Base-by-base conservation (phyloP, 2,113 vertebrate genomes). In the Mustela lutreola region DNA sequence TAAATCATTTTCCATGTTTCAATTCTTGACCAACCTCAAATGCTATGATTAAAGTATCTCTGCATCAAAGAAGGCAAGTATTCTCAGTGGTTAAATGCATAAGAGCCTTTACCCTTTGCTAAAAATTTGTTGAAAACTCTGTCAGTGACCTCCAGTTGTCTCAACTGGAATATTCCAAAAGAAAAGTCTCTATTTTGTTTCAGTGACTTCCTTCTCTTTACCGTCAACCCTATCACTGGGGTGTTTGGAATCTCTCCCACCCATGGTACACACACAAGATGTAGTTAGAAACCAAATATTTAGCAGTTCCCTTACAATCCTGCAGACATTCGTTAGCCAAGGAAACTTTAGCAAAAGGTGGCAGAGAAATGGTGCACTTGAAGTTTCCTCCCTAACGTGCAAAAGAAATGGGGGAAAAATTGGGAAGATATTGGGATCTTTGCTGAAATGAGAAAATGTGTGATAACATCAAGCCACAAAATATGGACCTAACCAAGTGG, bases 361-460 rank as follows among this genome's bases (percentile, higher is more conserved):
- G 5, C 31, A 24, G 70, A 93, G 24, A 91, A 93, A 76, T 50
- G 67, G 18, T 83, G 1, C 0, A 2, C 87, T 94, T 96, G 21
- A 7, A 67, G 6, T 67, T 86, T 91, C 28, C 26, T 94, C 26
- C 36, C 11, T 79, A 78, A 83, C 87, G 71, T 11, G 14, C 53
- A 81, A 4, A 92, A 87, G 6, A 71, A 33, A 33, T 22, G 18
- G 63, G 45, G 71, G 21, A 7, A 39, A 88, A 89, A 56, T 15
- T 45, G 4, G 60, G 16, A 88, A 56, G 50, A 92, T 62, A 89
- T 92, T 21, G 95, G 45, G 21, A 73, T 63, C n/a, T 53, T 4
- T 18, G 36, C 21, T 60, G 42, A 94, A 95, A 88, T 79, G 58
- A 67, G 73, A 92, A 62, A 92, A 81, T 39, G 21, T 96, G 39